Base-by-base conservation (phyloP, 2,888 invertebrate species). In the Psococerastis gibbosa region DNA sequence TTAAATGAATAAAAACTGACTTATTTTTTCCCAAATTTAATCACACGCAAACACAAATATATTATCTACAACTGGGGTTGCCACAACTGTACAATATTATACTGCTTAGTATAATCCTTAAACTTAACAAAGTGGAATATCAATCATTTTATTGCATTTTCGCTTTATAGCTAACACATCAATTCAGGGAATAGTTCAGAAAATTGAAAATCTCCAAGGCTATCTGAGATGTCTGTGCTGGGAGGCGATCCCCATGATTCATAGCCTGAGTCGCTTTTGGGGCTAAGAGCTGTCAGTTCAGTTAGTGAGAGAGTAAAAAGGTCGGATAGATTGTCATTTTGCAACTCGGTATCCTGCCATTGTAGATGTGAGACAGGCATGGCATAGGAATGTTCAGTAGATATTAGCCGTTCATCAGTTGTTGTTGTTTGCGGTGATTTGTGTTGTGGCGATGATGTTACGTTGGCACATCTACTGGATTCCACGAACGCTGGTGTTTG, bases 401-500 rank as follows among this genome's bases (percentile, higher is more conserved):
- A 15, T 16, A 38, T 38, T 16, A 13, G 3, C 15, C 13, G 20
- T 15, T 18, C 22, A 5, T 38, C 38, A 38, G n/a, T 38, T 5
- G 18, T 38, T 38, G 38, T 20, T 20, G 6, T 17, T 9, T 4
- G 20, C 22, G 18, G n/a, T 9, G 38, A 18, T 9, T 5, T 17
- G 20, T 38, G 17, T n/a, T 15, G 20, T 13, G 6, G 5, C n/a
- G 17, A 20, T 15, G 38, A 38, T 5, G 15, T 18, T 20, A 16
- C 20, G 17, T 20, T 13, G 20, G 20, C 16, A 69, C 64, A 53
- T 73, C 68, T 57, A 80, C 67, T 52, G 82, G 82, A 60, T 81
- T 83, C 84, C 83, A 84, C 54, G 66, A 76, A 63, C 73, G 78
- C 64, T 82, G 83, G 57, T 81, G 80, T 42, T 77, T 76, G 49